Conservation (phyloP, 2,113 vertebrate genomes). For the Elephas maximus region DNA sequence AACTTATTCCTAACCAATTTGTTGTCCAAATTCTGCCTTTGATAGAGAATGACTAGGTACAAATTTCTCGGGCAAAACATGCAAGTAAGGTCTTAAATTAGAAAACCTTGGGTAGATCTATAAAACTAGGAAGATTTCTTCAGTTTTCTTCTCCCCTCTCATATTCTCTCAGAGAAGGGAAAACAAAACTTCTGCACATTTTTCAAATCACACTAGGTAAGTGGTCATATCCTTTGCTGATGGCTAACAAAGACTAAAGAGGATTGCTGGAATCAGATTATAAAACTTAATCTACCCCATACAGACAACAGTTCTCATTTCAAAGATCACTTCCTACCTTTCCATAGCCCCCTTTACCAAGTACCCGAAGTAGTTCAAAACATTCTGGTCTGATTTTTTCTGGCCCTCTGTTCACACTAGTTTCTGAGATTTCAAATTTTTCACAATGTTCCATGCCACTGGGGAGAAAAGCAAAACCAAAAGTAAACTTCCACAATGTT, state of each 20-base stretch:
- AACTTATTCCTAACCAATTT: slow-evolving; percentile 35
- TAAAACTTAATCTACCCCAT: slow-evolving; percentile 49
- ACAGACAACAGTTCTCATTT: slow-evolving; percentile 70
- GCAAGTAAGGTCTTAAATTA: slow-evolving; percentile 52
- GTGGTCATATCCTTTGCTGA: slow-evolving; percentile 20
- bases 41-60: slow-evolving; percentile 15
- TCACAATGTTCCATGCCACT: slow-evolving; percentile 99
- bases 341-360: slow-evolving; percentile 99
- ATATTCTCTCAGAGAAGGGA: background rate
- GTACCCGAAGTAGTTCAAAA: slow-evolving; percentile 97
- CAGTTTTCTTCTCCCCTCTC: slow-evolving; percentile 40
- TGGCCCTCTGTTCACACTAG: slow-evolving; percentile 98
- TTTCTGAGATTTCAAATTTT: slow-evolving; percentile 99
- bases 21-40: slow-evolving; percentile 52
- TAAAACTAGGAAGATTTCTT: slow-evolving; percentile 15
- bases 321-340: slow-evolving; percentile 92
- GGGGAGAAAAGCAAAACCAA: slow-evolving; percentile 82
- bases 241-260: background rate
- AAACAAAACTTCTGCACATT: slow-evolving; percentile 19
- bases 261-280: background rate
- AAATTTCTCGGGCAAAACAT: slow-evolving; percentile 56
- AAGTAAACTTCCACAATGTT: slow-evolving; percentile 75
- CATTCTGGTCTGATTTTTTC: slow-evolving; percentile 99
- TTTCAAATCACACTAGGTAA: slow-evolving; percentile 21
- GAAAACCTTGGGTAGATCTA: slow-evolving; percentile 58